Conservation (phyloP, 2,113 vertebrate genomes). For the Megaptera novaeangliae region DNA sequence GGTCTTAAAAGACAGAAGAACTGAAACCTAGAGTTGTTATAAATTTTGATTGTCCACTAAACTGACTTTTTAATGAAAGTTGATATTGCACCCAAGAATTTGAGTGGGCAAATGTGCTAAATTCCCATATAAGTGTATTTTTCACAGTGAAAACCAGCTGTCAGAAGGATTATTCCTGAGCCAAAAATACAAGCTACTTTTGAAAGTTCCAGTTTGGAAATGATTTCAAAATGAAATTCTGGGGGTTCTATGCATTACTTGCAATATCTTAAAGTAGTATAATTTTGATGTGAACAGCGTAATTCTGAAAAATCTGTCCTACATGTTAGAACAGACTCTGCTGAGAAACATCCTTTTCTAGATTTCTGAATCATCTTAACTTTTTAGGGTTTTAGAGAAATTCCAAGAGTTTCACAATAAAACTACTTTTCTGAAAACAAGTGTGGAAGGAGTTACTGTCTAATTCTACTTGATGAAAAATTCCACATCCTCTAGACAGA, state of each 20-base stretch:
- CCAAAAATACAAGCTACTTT: background rate
- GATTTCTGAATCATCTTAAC: constrained; percentile 13
- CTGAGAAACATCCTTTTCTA: background rate
- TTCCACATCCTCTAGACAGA: background rate
- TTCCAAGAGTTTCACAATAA: background rate
- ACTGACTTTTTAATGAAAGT: constrained; percentile 60
- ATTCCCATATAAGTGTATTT: constrained; percentile 58
- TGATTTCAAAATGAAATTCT: background rate
- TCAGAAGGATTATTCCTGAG: constrained; percentile 37
- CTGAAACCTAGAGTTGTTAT: constrained; percentile 66
- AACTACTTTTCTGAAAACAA: background rate
- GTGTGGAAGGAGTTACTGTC: background rate
- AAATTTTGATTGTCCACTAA: constrained; percentile 43
- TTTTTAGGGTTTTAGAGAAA: constrained; percentile 8
- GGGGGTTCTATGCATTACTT: background rate
- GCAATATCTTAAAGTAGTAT: background rate
- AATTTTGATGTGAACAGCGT: background rate
- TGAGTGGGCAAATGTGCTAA: constrained; percentile 52
- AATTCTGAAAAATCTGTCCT: background rate
- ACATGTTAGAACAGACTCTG: background rate
- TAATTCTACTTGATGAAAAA: constrained; percentile 7
- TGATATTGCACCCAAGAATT: constrained; percentile 67
- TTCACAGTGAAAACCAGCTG: constrained; percentile 63
- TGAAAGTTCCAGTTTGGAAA: background rate
- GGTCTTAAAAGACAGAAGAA: background rate